phyloP scores from a whole-genome alignment of 2,797 vertebrate genomes.

The Micrastur ruficollis region DNA sequence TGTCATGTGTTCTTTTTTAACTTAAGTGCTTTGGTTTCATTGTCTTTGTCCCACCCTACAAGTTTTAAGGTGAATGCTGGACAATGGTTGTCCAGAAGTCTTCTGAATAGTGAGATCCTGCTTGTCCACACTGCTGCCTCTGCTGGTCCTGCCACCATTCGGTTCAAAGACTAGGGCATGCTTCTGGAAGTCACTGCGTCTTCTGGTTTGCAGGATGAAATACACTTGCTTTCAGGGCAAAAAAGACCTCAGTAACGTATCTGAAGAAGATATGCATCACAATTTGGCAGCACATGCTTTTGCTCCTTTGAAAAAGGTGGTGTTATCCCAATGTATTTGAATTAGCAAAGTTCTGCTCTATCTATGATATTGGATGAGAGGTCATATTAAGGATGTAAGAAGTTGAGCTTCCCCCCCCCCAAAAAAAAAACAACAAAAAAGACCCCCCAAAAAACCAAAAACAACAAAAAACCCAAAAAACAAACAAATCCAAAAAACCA shows the following conservation, averaged over 20 bases:
- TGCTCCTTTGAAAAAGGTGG: background rate
- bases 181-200: rapidly evolving
- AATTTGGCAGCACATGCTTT: background rate
- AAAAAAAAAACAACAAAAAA: too few species aligned
- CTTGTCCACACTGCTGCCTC: background rate
- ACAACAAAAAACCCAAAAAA: too few species aligned
- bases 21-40: background rate
- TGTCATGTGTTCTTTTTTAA: background rate
- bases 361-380: background rate
- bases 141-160: background rate
- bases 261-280: background rate
- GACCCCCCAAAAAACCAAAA: too few species aligned
- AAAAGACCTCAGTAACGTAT: rapidly evolving
- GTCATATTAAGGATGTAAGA: background rate
- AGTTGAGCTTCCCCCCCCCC: background rate
- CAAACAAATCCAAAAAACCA: too few species aligned
- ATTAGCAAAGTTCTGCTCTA: background rate
- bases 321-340: background rate
- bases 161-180: background rate
- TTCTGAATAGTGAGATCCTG: background rate
- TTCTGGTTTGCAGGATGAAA: background rate
- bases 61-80: background rate
- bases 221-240: background rate
- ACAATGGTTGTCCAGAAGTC: background rate
- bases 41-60: background rate